Percentiles rank a stretch among this genome's conserved stretches.
phyloP scores from a whole-genome alignment of 2,888 invertebrate genomes.

The Eupithecia exiguata region DNA sequence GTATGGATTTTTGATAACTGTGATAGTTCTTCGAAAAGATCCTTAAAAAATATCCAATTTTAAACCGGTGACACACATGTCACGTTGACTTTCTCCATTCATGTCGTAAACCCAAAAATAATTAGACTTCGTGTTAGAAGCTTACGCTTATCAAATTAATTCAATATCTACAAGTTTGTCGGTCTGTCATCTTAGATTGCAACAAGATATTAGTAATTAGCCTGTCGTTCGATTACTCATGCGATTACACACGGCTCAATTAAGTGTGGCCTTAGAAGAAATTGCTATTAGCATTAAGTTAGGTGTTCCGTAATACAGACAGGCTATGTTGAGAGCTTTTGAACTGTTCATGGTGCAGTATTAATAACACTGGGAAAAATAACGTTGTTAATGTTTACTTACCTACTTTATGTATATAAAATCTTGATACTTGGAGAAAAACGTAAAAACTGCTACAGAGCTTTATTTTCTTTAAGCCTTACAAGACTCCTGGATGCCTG shows the following conservation, averaged over 20 bases:
- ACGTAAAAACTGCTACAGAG: neutral
- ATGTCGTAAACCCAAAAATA: constrained; percentile 3
- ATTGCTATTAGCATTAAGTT: constrained; percentile 43
- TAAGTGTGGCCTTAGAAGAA: constrained; percentile 33
- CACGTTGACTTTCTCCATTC: neutral
- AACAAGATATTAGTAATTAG: constrained; percentile 29
- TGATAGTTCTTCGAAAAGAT: neutral
- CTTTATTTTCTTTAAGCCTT: no score
- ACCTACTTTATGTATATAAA: no score
- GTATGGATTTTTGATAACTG: no score
- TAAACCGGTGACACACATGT: neutral
- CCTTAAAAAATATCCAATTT: neutral
- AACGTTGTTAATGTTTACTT: neutral
- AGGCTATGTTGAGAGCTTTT: neutral
- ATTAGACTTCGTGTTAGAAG: neutral
- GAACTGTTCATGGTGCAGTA: neutral
- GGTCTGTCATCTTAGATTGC: constrained; percentile 7
- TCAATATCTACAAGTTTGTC: constrained; percentile 11
- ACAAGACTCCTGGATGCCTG: no score
- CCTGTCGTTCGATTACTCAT: constrained; percentile 31
- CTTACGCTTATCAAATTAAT: constrained; percentile 13
- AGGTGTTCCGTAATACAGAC: constrained; percentile 24
- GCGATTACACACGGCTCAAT: constrained; percentile 38
- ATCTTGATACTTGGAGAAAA: neutral
- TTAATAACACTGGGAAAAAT: neutral